A percentile compares a stretch with the other conserved stretches of the same genome.
These are phyloP conservation scores for Catharus ustulatus DNA, from an alignment of 2,797 vertebrate genomes.

Conservation along the genomic window DNA sequence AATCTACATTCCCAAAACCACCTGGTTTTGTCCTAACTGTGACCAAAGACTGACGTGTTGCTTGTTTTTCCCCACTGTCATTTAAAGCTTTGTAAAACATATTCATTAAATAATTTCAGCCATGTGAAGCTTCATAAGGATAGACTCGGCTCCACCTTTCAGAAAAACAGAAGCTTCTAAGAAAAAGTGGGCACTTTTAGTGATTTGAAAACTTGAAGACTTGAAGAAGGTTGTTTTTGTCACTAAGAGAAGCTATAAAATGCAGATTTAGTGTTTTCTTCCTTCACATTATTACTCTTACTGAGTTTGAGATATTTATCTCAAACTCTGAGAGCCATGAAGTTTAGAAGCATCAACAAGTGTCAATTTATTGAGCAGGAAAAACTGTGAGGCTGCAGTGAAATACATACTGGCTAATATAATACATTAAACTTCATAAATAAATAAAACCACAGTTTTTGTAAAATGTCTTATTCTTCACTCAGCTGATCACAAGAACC, in stretches of 20 bases:
- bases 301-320: not conserved
- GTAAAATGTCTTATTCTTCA: not conserved
- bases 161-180: not conserved
- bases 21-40: not conserved
- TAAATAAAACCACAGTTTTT: not conserved
- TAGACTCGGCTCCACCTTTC: not conserved
- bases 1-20: not conserved
- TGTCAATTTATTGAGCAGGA: not conserved
- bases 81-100: not conserved
- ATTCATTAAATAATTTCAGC: not conserved
- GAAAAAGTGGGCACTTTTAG: not conserved
- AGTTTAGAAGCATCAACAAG: not conserved
- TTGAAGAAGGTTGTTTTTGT: not conserved
- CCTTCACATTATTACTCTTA: not conserved
- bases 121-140: not conserved
- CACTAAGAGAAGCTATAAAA: not conserved
- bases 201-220: not conserved
- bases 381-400: not conserved
- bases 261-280: not conserved
- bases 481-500: not conserved
- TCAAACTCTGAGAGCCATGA: not conserved
- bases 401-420: not conserved
- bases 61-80: not conserved
- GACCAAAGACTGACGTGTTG: not conserved
- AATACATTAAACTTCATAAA: not conserved